Percentiles rank a stretch among this genome's conserved stretches.
Conservation (phyloP, 1,140 invertebrate genomes). For the Drosophila pectinifera region DNA sequence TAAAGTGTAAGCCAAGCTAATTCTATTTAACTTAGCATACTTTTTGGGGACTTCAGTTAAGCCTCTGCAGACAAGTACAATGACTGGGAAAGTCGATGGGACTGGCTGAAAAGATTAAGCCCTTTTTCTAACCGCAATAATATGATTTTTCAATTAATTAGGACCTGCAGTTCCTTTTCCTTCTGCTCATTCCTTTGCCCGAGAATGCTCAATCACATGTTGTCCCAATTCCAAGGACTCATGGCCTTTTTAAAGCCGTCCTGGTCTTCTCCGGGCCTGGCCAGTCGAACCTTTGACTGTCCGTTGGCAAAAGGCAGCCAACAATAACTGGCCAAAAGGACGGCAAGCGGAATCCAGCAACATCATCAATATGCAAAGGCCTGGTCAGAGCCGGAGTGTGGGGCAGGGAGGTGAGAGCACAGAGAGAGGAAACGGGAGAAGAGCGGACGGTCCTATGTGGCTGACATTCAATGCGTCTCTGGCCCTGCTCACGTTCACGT, state of each 20-base stretch:
- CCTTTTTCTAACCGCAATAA: neutral
- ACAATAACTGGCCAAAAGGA: constrained; percentile 45
- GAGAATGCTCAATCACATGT: constrained; percentile 13
- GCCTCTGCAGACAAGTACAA: neutral
- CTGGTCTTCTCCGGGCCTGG: neutral
- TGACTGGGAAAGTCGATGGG: neutral
- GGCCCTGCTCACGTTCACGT: constrained; percentile 28
- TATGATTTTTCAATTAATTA: constrained; percentile 19
- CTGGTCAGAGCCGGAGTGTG: constrained; percentile 12
- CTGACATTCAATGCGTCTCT: constrained; percentile 31
- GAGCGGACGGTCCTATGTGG: constrained; percentile 8
- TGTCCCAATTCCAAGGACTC: constrained; percentile 58
- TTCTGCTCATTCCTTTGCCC: neutral
- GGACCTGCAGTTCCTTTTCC: neutral
- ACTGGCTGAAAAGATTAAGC: neutral
- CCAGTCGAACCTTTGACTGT: constrained; percentile 31
- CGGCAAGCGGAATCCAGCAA: constrained; percentile 27
- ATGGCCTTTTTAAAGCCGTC: constrained; percentile 44
- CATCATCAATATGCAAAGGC: constrained; percentile 78
- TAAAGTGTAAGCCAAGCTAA: too few species aligned
- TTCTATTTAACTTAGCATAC: neutral
- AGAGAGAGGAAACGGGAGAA: constrained; percentile 4
- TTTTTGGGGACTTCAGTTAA: neutral
- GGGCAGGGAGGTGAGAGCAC: neutral
- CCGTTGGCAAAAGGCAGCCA: constrained; percentile 43